Conservation (phyloP, 1,140 invertebrate genomes). For the Euura lappo region DNA sequence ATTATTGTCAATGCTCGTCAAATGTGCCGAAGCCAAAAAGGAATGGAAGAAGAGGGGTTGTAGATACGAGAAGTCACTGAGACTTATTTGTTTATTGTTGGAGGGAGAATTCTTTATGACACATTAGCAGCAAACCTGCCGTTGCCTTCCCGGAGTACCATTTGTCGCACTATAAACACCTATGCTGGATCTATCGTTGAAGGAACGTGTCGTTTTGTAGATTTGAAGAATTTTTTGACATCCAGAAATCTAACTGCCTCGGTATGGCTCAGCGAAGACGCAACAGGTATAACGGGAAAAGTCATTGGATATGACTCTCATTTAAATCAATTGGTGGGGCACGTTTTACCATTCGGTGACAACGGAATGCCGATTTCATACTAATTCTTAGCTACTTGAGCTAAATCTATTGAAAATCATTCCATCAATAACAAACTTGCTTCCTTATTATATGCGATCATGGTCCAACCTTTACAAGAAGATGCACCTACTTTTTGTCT, state of each 20-base stretch:
- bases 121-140: not conserved
- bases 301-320: not conserved
- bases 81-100: not conserved
- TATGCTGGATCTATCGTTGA: not conserved
- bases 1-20: not conserved
- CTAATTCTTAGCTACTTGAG: not conserved
- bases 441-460: not conserved
- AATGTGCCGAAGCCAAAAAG: not conserved
- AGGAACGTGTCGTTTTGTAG: not conserved
- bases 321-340: not conserved
- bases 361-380: not conserved
- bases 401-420: not conserved
- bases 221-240: not conserved
- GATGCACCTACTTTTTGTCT: slow-evolving; percentile 18
- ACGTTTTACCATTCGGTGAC: not conserved
- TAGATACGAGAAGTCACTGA: not conserved
- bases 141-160: not conserved
- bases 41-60: not conserved
- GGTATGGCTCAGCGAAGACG: not conserved
- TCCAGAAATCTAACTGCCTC: not conserved
- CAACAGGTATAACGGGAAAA: not conserved
- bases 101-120: not conserved
- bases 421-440: not conserved
- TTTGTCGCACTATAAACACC: not conserved
- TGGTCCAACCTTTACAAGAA: slow-evolving; percentile 10